Percentiles rank a stretch among this genome's conserved stretches.
These are phyloP conservation scores for Alosa sapidissima DNA, from an alignment of 2,797 vertebrate genomes.

Conservation along the genomic window DNA sequence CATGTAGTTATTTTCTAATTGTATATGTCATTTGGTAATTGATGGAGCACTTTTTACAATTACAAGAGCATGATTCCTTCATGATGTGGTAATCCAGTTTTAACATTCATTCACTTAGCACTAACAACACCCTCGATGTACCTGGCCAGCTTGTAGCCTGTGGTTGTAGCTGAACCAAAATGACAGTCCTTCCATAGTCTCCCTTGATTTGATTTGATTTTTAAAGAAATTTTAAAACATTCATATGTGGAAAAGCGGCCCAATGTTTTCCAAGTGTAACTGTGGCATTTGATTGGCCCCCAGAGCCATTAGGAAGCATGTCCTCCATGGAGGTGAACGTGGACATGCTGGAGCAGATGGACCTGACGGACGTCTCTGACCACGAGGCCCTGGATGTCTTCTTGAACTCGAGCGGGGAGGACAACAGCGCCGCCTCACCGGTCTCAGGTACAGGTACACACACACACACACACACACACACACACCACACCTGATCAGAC, in stretches of 20 bases:
- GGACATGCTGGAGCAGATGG: constrained; percentile 91
- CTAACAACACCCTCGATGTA: background rate
- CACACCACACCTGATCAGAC: background rate
- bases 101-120: background rate
- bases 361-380: constrained; percentile 87
- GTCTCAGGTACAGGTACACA: constrained; percentile 48
- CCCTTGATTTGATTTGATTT: background rate
- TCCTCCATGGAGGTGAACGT: constrained; percentile 84
- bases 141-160: background rate
- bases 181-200: background rate
- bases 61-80: background rate
- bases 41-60: background rate
- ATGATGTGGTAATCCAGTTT: background rate
- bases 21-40: background rate
- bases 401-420: constrained; percentile 85
- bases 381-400: constrained; percentile 98
- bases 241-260: too few species aligned
- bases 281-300: background rate
- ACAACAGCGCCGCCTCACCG: constrained; percentile 73
- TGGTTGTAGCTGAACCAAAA: background rate
- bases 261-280: background rate
- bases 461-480: constrained; percentile 5
- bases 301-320: constrained; percentile 65
- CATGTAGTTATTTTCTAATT: background rate
- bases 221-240: too few species aligned